Evolutionary conservation across 2,113 vertebrate species (phyloP).

Genomic region (Cariama cristata): DNA sequence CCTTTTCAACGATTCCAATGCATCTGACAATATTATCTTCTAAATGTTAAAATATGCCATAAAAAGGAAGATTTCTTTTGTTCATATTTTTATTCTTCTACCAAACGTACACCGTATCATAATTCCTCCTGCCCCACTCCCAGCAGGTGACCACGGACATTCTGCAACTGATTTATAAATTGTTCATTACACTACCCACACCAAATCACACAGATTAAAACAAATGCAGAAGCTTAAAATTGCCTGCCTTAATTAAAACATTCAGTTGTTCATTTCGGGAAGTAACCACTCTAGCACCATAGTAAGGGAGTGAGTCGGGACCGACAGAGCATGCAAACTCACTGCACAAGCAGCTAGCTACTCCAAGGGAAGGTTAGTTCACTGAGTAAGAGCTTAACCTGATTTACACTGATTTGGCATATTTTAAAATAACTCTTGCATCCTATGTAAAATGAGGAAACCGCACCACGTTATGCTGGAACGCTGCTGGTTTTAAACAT

Average conservation of each 20-base stretch:
- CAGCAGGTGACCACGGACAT: background rate
- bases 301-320: background rate
- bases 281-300: background rate
- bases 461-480: background rate
- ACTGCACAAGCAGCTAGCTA: background rate
- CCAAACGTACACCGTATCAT: accelerated
- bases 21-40: background rate
- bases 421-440: background rate
- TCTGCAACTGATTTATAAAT: background rate
- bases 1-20: background rate
- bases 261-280: background rate
- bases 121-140: background rate
- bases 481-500: background rate
- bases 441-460: background rate
- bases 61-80: background rate
- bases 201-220: accelerated
- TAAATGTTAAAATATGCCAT: background rate
- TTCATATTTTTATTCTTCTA: background rate
- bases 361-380: background rate
- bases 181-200: background rate
- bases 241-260: background rate
- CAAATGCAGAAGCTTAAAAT: background rate
- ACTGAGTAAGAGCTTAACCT: background rate
- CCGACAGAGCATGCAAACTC: background rate
- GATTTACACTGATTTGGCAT: background rate